A percentile compares a stretch with the other conserved stretches of the same genome.
Conservation (phyloP, 2,113 vertebrate genomes). For the Semnornis frantzii region DNA sequence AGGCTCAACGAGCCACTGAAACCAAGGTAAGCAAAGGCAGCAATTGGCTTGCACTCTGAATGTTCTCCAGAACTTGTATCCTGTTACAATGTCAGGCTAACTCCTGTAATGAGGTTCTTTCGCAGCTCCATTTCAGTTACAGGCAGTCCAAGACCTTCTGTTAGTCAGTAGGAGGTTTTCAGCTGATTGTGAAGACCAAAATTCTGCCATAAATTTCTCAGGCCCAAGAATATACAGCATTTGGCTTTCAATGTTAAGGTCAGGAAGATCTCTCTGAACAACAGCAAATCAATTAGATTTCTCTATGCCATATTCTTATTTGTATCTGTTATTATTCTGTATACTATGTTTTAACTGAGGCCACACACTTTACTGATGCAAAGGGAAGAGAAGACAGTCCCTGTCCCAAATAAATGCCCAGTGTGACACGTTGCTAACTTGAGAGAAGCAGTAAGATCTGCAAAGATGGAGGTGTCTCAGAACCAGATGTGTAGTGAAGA, state of each 20-base stretch:
- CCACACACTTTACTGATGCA: not conserved
- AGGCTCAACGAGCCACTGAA: not conserved
- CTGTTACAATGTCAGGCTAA: not conserved
- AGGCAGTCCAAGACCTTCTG: not conserved
- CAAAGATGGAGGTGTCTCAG: not conserved
- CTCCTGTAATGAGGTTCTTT: not conserved
- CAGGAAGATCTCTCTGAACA: not conserved
- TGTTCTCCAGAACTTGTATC: not conserved
- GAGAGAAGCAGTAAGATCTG: not conserved
- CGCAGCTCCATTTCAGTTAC: not conserved
- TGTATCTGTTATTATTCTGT: not conserved
- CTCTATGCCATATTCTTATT: not conserved
- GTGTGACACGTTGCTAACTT: not conserved
- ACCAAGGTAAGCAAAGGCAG: constrained; percentile 23
- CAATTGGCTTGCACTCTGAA: not conserved
- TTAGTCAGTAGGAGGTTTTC: not conserved
- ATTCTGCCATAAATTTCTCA: not conserved
- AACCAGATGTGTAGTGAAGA: not conserved
- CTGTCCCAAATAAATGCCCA: not conserved
- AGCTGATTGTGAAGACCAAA: not conserved
- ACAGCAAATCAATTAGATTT: not conserved
- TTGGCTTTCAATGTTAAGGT: not conserved
- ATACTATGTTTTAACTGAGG: not conserved
- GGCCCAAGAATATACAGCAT: not conserved
- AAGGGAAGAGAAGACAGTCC: not conserved